Percentiles rank a stretch among this genome's conserved stretches.
These are phyloP conservation scores for Stomatorhinus walkeri DNA, from an alignment of 2,797 vertebrate species.

Conservation along the genomic window DNA sequence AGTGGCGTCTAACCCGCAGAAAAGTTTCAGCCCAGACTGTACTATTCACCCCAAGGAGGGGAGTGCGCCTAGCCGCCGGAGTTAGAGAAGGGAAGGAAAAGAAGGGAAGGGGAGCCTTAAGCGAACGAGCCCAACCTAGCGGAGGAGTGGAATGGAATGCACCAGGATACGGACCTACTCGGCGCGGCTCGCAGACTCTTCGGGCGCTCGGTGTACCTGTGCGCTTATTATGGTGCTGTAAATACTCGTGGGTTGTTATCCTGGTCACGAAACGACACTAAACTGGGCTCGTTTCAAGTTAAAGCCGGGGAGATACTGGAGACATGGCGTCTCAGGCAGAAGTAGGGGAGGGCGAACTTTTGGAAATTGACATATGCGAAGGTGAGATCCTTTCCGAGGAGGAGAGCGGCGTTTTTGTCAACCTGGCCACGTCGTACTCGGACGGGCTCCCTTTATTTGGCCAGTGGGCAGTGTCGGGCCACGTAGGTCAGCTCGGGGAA, in stretches of 20 bases:
- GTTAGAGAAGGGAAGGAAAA: constrained; percentile 41
- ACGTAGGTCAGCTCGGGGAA: constrained; percentile 26
- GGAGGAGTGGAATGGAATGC: constrained; percentile 48
- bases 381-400: constrained; percentile 42
- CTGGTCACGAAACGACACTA: background rate
- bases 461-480: constrained; percentile 42
- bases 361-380: constrained; percentile 60
- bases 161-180: constrained; percentile 56
- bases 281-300: background rate
- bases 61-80: constrained; percentile 20
- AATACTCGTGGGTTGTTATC: background rate
- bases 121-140: constrained; percentile 28
- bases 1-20: background rate
- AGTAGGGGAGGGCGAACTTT: constrained; percentile 45
- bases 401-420: constrained; percentile 48
- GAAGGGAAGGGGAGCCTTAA: constrained; percentile 37
- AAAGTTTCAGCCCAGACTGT: constrained; percentile 24
- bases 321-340: constrained; percentile 45
- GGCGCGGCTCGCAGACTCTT: background rate
- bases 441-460: constrained; percentile 47
- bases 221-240: background rate
- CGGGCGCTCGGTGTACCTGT: background rate
- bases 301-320: background rate
- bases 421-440: constrained; percentile 30
- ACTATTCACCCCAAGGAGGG: constrained; percentile 34